These are phyloP conservation scores for Andrena fulva DNA, from an alignment of 2,888 invertebrate species.

Conservation along the genomic window DNA sequence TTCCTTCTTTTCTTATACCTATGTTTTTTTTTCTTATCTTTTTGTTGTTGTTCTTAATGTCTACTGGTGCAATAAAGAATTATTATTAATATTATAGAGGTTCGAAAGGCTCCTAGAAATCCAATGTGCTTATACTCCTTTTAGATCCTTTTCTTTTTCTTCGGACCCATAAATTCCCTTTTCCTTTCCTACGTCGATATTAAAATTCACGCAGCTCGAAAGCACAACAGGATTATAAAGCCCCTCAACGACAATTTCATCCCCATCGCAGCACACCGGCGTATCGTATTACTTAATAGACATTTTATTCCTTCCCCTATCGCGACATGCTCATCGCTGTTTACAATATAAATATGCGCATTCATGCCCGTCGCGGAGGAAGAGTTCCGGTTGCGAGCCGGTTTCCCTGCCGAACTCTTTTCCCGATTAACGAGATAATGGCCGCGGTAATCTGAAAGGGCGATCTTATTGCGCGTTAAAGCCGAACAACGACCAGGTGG, in stretches of 20 bases:
- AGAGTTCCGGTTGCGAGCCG: constrained; percentile 45
- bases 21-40: too few species aligned
- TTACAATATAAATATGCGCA: neutral
- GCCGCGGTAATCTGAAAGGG: constrained; percentile 78
- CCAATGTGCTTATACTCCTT: too few species aligned
- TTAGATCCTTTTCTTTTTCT: too few species aligned
- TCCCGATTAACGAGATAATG: constrained; percentile 82
- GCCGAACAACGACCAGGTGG: constrained; percentile 80
- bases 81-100: too few species aligned
- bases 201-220: too few species aligned
- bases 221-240: too few species aligned
- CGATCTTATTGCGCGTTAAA: constrained; percentile 84
- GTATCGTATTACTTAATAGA: neutral
- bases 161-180: too few species aligned
- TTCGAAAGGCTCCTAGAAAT: too few species aligned
- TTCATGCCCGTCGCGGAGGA: neutral
- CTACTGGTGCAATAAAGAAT: too few species aligned
- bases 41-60: too few species aligned
- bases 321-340: constrained; percentile 3
- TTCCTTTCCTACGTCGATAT: too few species aligned
- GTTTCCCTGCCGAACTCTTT: constrained; percentile 78
- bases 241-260: neutral
- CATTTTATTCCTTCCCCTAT: neutral
- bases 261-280: neutral
- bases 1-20: too few species aligned